phyloP scores from a whole-genome alignment of 2,888 invertebrate genomes.

The Erebia epiphron region DNA sequence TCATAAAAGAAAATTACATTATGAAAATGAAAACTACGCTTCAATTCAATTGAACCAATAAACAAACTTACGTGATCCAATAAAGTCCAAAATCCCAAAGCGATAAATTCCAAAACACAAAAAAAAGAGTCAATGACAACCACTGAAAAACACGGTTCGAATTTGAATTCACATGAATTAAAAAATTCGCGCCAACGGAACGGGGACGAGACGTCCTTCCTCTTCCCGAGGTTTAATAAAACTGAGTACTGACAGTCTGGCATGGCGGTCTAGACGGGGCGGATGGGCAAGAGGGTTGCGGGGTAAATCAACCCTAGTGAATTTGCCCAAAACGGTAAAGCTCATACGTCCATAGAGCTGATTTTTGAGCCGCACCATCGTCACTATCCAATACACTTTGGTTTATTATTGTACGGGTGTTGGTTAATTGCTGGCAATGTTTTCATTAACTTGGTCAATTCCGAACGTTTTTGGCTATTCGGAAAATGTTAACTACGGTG shows the following conservation, averaged over 20 bases:
- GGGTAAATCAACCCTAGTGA: slow-evolving; percentile 65
- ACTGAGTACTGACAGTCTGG: slow-evolving; percentile 66
- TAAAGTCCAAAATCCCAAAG: slow-evolving; percentile 17
- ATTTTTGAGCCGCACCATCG: slow-evolving; percentile 46
- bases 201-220: slow-evolving; percentile 52
- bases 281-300: slow-evolving; percentile 48
- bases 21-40: not conserved
- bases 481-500: slow-evolving; percentile 2
- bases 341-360: slow-evolving; percentile 62
- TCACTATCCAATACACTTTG: slow-evolving; percentile 29
- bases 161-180: slow-evolving; percentile 44
- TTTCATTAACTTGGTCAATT: slow-evolving; percentile 37
- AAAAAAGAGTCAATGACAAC: slow-evolving; percentile 11
- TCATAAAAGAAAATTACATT: not conserved
- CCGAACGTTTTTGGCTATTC: slow-evolving; percentile 29
- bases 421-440: slow-evolving; percentile 35
- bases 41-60: not conserved
- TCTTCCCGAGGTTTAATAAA: slow-evolving; percentile 52
- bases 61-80: not conserved
- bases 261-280: slow-evolving; percentile 71
- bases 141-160: slow-evolving; percentile 7
- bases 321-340: slow-evolving; percentile 61
- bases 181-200: slow-evolving; percentile 65
- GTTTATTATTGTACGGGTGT: slow-evolving; percentile 24
- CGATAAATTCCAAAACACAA: slow-evolving; percentile 11